Conservation (phyloP, 2,888 invertebrate genomes). For the Sussaba pulchella region DNA sequence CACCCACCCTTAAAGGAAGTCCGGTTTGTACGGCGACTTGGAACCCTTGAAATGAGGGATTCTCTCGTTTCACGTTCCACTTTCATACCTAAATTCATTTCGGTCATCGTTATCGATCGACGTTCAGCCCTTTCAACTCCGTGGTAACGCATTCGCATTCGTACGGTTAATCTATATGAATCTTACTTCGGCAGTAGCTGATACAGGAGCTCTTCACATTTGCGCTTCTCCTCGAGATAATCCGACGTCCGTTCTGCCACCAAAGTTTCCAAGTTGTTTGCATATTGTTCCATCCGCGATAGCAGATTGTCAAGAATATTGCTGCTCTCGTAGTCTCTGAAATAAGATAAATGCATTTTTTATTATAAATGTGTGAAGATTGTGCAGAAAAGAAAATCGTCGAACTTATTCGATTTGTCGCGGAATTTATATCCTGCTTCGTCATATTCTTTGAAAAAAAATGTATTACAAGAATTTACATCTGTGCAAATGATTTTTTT, state of each 20-base stretch:
- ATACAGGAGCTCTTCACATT: slow-evolving; percentile 98
- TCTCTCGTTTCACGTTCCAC: slow-evolving; percentile 24
- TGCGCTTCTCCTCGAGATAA: slow-evolving; percentile 98
- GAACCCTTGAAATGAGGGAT: not conserved
- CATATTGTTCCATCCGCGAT: slow-evolving; percentile 99
- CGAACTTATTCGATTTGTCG: too few relatives aligned
- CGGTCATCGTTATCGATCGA: not conserved
- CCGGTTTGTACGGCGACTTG: not conserved
- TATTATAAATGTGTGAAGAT: slow-evolving; percentile 1
- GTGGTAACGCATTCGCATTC: too few relatives aligned
- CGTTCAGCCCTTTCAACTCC: too few relatives aligned
- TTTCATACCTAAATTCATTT: slow-evolving; percentile 22
- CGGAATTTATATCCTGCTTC: too few relatives aligned
- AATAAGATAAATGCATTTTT: slow-evolving; percentile 61
- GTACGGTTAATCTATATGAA: slow-evolving; percentile 1
- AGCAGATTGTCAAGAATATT: slow-evolving; percentile 98
- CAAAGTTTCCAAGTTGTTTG: slow-evolving; percentile 98
- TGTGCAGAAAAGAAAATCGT: too few relatives aligned
- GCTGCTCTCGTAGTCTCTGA: slow-evolving; percentile 95
- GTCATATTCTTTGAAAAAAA: too few relatives aligned
- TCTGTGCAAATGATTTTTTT: too few relatives aligned
- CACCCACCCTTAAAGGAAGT: slow-evolving; percentile 37
- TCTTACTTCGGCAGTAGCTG: slow-evolving; percentile 97
- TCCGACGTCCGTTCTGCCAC: slow-evolving; percentile 99
- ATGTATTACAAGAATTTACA: too few relatives aligned